Evolutionary conservation across 30 jellyfish, hydroid and myxozoan species (phyloP), one percentile per base, ranked within the genome.

Genomic region (Aurelia aurita complex sp. Pacific): DNA sequence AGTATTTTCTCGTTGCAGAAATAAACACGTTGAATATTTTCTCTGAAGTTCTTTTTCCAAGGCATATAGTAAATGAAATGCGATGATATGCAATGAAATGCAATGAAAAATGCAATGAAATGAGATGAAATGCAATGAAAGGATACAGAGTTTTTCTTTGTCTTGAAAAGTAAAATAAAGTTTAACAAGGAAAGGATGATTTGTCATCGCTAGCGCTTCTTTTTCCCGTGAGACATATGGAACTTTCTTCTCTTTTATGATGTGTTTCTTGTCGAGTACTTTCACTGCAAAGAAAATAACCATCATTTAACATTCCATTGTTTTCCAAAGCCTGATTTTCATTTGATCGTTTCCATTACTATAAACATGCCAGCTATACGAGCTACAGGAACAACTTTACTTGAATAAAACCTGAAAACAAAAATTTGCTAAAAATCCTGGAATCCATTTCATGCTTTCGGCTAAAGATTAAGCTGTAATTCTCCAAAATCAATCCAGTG

Each of bases 161-260:
- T 96, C 98, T 91, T 96, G 99, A 66, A 96, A 96, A 0, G 99
- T 90, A 88, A 95, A 96, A 85, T 96, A 91, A 11, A 96, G 90
- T 73, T 79, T 76, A 51, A 96, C 97, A 70, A 96, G 86, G 53
- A 96, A 90, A 10, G 99, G 99, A 74, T 89, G 97, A 68, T 89
- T 90, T 55, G 99, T 89, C 97, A 94, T 89, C 11, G 97, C 92
- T 19, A 94, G 73, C 2, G 94, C 97, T 80, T 94, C 97, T 73
- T 94, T 94, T 82, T 94, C 99, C 40, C 99, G 67, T 43, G 97
- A 69, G 18, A 94, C 99, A 86, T 85, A 89, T 19, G 89, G 91
- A 34, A 90, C 97, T 74, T 94, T 94, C 75, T 94, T 94, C 71
- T 94, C 97, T 64, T 84, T 90, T 2, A 94, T 90, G 72, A 94